A percentile compares a stretch with the other conserved stretches of the same genome.
Conservation (phyloP, 2,797 vertebrate genomes). For the Dendrocincla tyrannina region DNA sequence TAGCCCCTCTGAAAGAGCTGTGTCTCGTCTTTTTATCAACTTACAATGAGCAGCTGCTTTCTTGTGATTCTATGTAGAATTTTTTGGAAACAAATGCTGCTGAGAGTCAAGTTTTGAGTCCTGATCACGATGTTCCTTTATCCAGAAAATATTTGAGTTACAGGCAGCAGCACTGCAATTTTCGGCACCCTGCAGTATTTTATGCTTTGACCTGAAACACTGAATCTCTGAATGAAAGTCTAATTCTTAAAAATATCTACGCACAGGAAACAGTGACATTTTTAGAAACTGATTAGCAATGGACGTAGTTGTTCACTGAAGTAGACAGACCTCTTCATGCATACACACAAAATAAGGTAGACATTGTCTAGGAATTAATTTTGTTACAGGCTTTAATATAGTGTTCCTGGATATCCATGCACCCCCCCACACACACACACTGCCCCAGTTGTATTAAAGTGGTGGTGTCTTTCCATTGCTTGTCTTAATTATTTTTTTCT, state of each 20-base stretch:
- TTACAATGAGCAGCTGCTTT: not conserved
- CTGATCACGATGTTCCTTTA: not conserved
- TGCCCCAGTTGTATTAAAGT: not conserved
- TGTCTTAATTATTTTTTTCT: not conserved
- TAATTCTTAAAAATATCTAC: conserved; percentile 45
- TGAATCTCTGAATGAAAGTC: conserved; percentile 47
- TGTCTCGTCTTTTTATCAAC: not conserved
- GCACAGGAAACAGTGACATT: conserved; percentile 56
- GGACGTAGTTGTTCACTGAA: conserved; percentile 46
- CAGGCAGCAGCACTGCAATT: not conserved
- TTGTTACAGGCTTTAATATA: not conserved
- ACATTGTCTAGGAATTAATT: conserved; percentile 22
- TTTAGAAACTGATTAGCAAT: conserved; percentile 56
- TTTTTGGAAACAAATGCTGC: not conserved
- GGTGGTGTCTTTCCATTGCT: not conserved
- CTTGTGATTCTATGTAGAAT: not conserved
- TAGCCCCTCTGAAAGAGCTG: not conserved
- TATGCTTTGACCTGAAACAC: not conserved
- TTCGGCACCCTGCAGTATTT: not conserved
- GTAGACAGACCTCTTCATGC: conserved; percentile 48
- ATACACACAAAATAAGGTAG: not conserved
- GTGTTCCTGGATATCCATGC: not conserved
- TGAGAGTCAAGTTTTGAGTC: not conserved
- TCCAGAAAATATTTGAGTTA: not conserved
- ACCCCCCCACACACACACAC: rapidly evolving